Base-by-base conservation (phyloP, 2,888 invertebrate species). In the Bimastos eiseni region DNA sequence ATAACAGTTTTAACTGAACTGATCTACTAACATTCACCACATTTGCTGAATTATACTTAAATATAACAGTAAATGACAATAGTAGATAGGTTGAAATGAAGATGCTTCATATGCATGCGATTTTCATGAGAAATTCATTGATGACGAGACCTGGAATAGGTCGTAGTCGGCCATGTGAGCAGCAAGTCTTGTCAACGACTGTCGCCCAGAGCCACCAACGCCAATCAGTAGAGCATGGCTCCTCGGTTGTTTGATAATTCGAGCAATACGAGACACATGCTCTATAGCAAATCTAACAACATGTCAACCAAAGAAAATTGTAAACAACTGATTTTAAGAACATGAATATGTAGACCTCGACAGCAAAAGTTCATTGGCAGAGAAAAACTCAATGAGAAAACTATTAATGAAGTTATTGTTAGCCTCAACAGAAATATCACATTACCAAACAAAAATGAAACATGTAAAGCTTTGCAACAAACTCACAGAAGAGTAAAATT, bases 111-210 rank as follows among this genome's bases (percentile, higher is more conserved):
- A 17, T 17, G 4, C 2, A 70, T 70, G 70, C n/a, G n/a, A 30
- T 70, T 13, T 70, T 70, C 70, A n/a, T 70, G 70, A 30, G 8
- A 70, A 70, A 70, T 70, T n/a, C 8, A 36, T 21, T 36, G 19
- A 86, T 13, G 86, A 24, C 37, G 92, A 92, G 92, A 96, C 97
- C 96, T 97, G 95, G 95, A 97, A 98, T 19, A 98, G 95, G 93
- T 98, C 98, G 95, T 98, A 98, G 94, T 98, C 98, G 93, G 97
- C 97, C 95, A 98, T 98, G 94, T 98, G 98, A 30, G 98, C 97
- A 19, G 98, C 97, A 91, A 98, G 96, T 90, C 98, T 96, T 1
- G 98, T 98, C 92, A 98, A 96, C 15, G 98, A 98, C 96, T 98
- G 98, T 89, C 98, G 96, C 19, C 98, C 98, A 11, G 98, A 98